Evolutionary conservation across 2,888 invertebrate genomes (phyloP).

Genomic region (Andricus quercusramuli): DNA sequence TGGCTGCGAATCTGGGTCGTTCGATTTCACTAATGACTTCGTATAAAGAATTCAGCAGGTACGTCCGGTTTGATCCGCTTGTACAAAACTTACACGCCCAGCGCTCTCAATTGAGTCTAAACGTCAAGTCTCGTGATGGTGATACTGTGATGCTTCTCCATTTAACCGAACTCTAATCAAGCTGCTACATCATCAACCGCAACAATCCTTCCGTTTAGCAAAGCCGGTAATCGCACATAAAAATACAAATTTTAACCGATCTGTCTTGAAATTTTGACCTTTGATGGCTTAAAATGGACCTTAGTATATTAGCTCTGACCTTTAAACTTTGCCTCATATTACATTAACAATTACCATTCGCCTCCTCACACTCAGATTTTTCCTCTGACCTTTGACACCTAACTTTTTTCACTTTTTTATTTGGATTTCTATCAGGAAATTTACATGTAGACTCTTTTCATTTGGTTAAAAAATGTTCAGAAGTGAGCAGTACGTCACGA

Average conservation of each 20-base stretch:
- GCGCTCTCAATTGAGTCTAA: constrained; percentile 21
- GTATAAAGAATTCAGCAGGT: constrained; percentile 62
- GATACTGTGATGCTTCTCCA: no score
- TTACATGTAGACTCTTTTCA: background rate
- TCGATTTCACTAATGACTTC: constrained; percentile 66
- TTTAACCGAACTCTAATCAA: constrained; percentile 13
- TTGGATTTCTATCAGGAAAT: background rate
- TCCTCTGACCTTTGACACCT: no score
- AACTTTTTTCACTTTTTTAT: background rate
- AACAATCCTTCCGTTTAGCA: constrained; percentile 15
- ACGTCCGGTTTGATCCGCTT: constrained; percentile 47
- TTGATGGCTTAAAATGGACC: no score
- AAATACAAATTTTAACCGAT: background rate
- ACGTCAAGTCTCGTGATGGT: background rate
- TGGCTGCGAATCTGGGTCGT: constrained; percentile 60
- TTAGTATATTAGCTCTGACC: no score
- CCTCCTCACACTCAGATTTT: no score
- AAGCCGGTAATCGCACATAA: background rate
- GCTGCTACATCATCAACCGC: background rate
- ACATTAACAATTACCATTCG: no score
- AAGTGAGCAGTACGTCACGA: constrained; percentile 1
- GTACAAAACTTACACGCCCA: constrained; percentile 44
- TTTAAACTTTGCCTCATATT: no score
- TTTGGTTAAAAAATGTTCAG: background rate
- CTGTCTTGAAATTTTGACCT: no score